Conservation (phyloP, 2,888 invertebrate genomes). For the Dicycla oo region DNA sequence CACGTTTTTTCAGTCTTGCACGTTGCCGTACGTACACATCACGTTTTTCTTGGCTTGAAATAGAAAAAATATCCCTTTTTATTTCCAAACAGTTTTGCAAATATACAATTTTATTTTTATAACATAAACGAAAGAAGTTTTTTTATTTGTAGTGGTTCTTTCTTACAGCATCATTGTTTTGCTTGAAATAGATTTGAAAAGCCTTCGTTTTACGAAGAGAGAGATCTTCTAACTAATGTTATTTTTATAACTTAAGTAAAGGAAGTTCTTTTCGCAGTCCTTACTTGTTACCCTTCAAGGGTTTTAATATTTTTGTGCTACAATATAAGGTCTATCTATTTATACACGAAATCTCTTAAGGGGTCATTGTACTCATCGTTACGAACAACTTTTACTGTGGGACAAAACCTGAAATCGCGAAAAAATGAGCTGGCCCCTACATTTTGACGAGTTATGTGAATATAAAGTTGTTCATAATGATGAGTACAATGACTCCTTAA, state of each 20-base stretch:
- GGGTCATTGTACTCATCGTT: too few species aligned
- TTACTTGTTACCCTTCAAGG: conserved; percentile 13
- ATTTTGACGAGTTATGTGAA: too few species aligned
- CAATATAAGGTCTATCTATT: too few species aligned
- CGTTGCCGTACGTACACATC: background rate
- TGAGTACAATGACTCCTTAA: too few species aligned
- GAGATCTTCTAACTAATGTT: background rate
- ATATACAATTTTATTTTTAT: background rate
- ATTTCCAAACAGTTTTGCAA: conserved; percentile 6
- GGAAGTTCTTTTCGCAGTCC: background rate
- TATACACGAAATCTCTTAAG: too few species aligned
- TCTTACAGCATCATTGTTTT: background rate
- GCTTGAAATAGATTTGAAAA: conserved; percentile 5
- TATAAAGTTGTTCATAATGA: too few species aligned
- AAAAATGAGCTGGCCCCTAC: too few species aligned
- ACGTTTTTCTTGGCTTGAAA: background rate
- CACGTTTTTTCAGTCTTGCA: background rate
- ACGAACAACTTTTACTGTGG: too few species aligned
- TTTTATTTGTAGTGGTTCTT: conserved; percentile 6
- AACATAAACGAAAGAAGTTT: background rate
- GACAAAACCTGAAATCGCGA: too few species aligned
- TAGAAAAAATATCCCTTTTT: background rate
- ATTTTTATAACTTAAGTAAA: conserved; percentile 15
- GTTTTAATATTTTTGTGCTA: conserved; percentile 11
- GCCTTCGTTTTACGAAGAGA: background rate